Evolutionary conservation across 2,888 invertebrate genomes (phyloP).

Genomic region (Dyspetes luteomarginatus): DNA sequence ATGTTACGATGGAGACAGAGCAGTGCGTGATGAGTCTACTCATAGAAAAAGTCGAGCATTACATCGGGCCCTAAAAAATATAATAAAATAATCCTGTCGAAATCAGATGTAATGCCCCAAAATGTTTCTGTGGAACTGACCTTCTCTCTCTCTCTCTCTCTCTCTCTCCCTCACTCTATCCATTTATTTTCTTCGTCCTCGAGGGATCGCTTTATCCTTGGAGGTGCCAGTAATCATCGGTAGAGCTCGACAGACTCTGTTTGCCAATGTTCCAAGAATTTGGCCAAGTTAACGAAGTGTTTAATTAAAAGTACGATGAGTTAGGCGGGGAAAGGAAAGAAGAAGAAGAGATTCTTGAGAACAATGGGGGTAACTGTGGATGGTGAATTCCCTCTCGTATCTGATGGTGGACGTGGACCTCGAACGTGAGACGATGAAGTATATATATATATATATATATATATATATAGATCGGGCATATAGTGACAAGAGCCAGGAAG

Average conservation of each 20-base stretch:
- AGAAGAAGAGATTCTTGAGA: not conserved
- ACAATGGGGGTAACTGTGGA: constrained; percentile 5
- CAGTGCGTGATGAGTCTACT: too few relatives aligned
- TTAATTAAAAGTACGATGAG: constrained; percentile 66
- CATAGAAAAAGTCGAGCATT: too few relatives aligned
- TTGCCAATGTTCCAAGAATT: constrained; percentile 53
- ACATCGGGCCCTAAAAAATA: too few relatives aligned
- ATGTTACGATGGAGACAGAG: too few relatives aligned
- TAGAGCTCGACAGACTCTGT: constrained; percentile 35
- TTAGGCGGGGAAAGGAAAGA: not conserved
- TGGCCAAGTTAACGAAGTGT: constrained; percentile 65
- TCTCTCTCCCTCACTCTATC: constrained; percentile 45
- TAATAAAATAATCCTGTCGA: too few relatives aligned
- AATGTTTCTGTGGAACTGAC: too few relatives aligned
- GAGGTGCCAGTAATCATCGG: constrained; percentile 47
- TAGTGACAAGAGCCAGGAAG: constrained; percentile 62
- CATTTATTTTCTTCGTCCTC: not conserved
- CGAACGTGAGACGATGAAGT: not conserved
- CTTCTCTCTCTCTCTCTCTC: not conserved
- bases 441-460: constrained; percentile 1
- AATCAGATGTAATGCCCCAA: too few relatives aligned
- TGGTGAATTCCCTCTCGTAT: constrained; percentile 14
- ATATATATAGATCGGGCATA: constrained; percentile 28
- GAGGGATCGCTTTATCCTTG: constrained; percentile 63
- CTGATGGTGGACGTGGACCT: constrained; percentile 14